Evolutionary conservation across 2,113 vertebrate genomes (phyloP).

Genomic region (Aptenodytes patagonicus): DNA sequence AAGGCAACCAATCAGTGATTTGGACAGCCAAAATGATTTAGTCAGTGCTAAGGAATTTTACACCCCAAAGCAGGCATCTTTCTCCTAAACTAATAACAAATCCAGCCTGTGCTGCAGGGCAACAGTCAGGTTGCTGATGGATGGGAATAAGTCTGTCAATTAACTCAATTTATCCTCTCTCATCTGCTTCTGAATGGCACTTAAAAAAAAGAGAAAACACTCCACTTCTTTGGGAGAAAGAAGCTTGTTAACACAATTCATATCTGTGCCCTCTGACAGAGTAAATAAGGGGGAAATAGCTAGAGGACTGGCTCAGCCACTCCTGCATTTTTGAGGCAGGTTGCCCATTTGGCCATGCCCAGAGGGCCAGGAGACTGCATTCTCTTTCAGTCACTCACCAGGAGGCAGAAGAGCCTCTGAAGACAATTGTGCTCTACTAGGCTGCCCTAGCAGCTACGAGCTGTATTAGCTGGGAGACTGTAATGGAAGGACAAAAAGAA

Average conservation of each 20-base stretch:
- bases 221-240: background rate
- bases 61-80: background rate
- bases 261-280: background rate
- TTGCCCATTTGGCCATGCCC: background rate
- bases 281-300: background rate
- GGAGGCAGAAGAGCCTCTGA: background rate
- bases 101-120: background rate
- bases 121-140: background rate
- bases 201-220: background rate
- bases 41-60: background rate
- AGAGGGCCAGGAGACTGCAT: background rate
- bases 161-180: background rate
- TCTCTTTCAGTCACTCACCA: background rate
- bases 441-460: background rate
- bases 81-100: background rate
- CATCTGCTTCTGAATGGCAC: background rate
- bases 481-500: background rate
- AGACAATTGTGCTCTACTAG: background rate
- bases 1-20: background rate
- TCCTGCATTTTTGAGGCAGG: background rate
- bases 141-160: background rate
- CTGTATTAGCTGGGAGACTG: background rate
- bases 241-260: background rate
- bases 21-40: background rate
- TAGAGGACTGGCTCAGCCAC: background rate